Evolutionary conservation across 2,888 invertebrate species (phyloP), one percentile per base, ranked within the genome.

Genomic region (Diplazon laetatorius): DNA sequence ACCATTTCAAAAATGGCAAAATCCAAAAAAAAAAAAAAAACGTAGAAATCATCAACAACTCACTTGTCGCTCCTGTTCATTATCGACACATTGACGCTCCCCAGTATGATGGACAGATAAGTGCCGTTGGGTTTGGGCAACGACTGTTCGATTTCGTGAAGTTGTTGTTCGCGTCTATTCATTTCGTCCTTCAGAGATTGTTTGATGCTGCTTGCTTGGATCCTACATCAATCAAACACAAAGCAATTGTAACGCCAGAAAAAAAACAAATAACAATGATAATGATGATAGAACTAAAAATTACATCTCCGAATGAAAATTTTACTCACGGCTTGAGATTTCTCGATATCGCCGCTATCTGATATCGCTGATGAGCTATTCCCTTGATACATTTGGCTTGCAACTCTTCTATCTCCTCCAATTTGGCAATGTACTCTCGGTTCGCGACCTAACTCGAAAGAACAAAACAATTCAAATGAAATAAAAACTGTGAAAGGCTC

Each of bases 71-170:
- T 96, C 93, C 98, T 98, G 92, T 98, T 98, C 80, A 99, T 93
- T 91, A 99, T 97, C 25, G 99, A 99, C 22, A 99, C 98, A 92
- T 99, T 99, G 55, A 99, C 98, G 91, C 97, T 97, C 84, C 99
- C 99, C 78, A 99, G 93, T 91, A 99, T 99, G 87, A 99, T 97
- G 92, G 95, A 95, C 85, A 98, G 93, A 91, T 99, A 99, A 81
- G 95, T 93, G 89, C 98, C 98, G 92, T 98, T 96, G 89, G 96
- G 95, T 91, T 97, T 97, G 12, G 99, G 99, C 85, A 99, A 92
- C 18, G 96, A 96, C 87, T 98, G 96, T 90, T 98, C 98, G 87
- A 99, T 96, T 90, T 98, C 98, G 86, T 95, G 94, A 62, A 99
- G 92, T 91, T 97, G 96, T 42, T 95, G 95, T 91, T 96, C 95